phyloP scores from a whole-genome alignment of 2,113 vertebrate genomes.

The Neodontobutis hainanensis region DNA sequence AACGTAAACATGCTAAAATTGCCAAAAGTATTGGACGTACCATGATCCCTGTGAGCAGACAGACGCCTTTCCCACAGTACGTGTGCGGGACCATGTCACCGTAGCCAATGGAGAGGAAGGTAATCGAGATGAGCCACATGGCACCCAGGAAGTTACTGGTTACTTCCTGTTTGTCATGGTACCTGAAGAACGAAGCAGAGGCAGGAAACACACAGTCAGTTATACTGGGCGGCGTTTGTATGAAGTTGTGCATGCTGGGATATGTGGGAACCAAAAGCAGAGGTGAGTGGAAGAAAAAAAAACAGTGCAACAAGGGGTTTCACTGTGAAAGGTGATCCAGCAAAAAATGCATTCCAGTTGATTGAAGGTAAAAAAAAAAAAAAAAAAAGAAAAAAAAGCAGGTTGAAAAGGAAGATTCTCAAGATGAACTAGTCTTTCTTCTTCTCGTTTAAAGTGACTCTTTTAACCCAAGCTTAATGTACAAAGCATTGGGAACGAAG shows the following conservation, averaged over 20 bases:
- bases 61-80: constrained; percentile 96
- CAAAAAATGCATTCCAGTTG: constrained; percentile 15
- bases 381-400: constrained; percentile 4
- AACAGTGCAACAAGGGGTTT: constrained; percentile 33
- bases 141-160: constrained; percentile 98
- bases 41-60: constrained; percentile 97
- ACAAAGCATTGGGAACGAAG: neutral
- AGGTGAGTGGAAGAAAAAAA: constrained; percentile 36
- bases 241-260: constrained; percentile 60
- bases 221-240: constrained; percentile 6
- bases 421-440: no score
- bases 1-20: no score
- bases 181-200: constrained; percentile 81
- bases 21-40: constrained; percentile 67
- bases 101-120: constrained; percentile 97
- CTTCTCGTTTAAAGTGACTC: neutral
- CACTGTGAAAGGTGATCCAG: constrained; percentile 25
- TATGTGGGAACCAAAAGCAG: constrained; percentile 49
- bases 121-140: constrained; percentile 98
- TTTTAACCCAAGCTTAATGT: neutral
- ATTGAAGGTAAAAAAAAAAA: constrained; percentile 13
- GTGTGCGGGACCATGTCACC: constrained; percentile 98
- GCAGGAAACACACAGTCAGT: constrained; percentile 53
- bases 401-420: neutral
- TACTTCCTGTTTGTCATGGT: constrained; percentile 96